phyloP scores from a whole-genome alignment of 2,888 invertebrate species.

The Scaptomyza parva region DNA sequence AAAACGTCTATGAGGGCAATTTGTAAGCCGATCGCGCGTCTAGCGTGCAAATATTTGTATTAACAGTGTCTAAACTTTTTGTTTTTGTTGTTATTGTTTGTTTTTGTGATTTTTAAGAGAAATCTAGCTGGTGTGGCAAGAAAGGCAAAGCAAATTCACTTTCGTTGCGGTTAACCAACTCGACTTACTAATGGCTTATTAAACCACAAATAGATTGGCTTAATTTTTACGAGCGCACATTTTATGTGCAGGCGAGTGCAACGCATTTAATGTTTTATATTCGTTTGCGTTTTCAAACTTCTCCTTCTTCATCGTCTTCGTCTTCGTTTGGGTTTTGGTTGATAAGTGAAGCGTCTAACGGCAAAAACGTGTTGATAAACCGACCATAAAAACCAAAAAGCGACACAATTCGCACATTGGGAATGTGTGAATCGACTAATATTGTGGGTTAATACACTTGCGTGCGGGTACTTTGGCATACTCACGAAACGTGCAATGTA shows the following conservation, averaged over 20 bases:
- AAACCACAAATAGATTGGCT: slow-evolving; percentile 74
- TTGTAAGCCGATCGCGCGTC: slow-evolving; percentile 59
- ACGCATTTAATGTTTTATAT: slow-evolving; percentile 63
- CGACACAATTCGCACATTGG: slow-evolving; percentile 48
- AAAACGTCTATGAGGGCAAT: slow-evolving; percentile 37
- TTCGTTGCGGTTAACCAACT: slow-evolving; percentile 78
- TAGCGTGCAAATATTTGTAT: slow-evolving; percentile 76
- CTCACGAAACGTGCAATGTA: not conserved
- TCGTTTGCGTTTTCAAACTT: not conserved
- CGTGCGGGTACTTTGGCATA: not conserved
- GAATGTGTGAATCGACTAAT: slow-evolving; percentile 19
- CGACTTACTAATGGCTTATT: slow-evolving; percentile 77
- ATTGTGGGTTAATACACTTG: not conserved
- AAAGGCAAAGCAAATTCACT: slow-evolving; percentile 70
- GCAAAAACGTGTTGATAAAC: slow-evolving; percentile 57
- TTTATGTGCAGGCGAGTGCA: slow-evolving; percentile 70
- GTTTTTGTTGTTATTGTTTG: slow-evolving; percentile 12
- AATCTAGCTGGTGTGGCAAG: slow-evolving; percentile 47
- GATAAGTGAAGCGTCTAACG: slow-evolving; percentile 31
- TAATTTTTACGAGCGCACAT: slow-evolving; percentile 52
- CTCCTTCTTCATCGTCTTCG: slow-evolving; percentile 26
- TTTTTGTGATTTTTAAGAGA: slow-evolving; percentile 50
- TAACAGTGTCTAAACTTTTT: slow-evolving; percentile 44
- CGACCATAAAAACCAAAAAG: slow-evolving; percentile 47
- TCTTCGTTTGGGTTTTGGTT: slow-evolving; percentile 15